Conservation (phyloP, 2,797 vertebrate genomes). For the Lithobates pipiens region DNA sequence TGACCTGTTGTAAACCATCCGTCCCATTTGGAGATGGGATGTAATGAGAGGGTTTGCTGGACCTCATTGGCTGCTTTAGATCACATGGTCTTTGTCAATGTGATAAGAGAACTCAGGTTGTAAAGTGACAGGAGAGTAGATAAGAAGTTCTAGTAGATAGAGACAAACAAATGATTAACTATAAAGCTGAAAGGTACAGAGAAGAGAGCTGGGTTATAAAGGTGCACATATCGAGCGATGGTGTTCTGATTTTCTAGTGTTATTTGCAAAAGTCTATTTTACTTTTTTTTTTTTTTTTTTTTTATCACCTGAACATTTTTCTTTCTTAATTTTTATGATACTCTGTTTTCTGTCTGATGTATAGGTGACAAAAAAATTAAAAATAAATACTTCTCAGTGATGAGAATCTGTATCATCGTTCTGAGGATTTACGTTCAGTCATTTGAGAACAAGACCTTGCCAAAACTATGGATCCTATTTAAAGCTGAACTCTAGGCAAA, state of each 20-base stretch:
- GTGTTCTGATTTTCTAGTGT: no score
- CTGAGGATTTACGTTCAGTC: no score
- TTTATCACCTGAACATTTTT: no score
- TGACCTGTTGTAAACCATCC: constrained; percentile 82
- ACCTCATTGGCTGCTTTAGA: constrained; percentile 78
- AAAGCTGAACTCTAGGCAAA: no score
- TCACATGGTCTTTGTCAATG: constrained; percentile 75
- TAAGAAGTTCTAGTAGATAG: constrained; percentile 92
- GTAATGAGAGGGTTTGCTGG: constrained; percentile 79
- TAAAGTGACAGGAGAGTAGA: constrained; percentile 96
- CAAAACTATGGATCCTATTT: no score
- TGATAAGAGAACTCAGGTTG: constrained; percentile 88
- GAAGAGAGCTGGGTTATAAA: constrained; percentile 32
- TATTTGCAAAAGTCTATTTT: neutral
- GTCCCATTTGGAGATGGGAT: constrained; percentile 79
- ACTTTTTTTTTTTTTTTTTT: no score
- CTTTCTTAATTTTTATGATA: no score
- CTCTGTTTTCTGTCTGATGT: no score
- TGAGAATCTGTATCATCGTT: no score
- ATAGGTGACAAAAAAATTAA: no score
- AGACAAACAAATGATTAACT: constrained; percentile 94
- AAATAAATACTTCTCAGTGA: no score
- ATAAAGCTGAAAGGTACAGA: constrained; percentile 70
- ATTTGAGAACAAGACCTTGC: no score
- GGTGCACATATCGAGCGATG: neutral